phyloP scores from a whole-genome alignment of 2,888 invertebrate species.

The Nipponacmea schrenckii region DNA sequence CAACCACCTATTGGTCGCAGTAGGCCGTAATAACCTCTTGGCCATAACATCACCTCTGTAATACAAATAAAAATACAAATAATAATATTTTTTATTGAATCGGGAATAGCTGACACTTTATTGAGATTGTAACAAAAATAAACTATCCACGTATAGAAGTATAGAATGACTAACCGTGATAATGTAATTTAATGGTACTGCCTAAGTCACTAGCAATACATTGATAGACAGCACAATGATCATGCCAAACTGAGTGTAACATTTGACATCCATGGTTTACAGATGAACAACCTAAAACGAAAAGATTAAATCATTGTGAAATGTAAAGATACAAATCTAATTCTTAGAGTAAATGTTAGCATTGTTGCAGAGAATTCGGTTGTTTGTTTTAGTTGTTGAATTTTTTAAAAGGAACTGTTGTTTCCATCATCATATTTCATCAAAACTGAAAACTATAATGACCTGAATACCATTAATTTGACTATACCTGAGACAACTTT shows the following conservation, averaged over 20 bases:
- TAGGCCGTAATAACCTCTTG: constrained; percentile 41
- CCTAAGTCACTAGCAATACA: constrained; percentile 1
- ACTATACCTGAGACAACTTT: constrained; percentile 14
- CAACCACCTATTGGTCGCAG: constrained; percentile 41
- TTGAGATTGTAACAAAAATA: neutral
- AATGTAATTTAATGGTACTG: constrained; percentile 1
- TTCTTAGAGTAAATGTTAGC: too few species aligned
- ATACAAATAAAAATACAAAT: neutral
- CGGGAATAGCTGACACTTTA: neutral
- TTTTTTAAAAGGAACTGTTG: too few species aligned
- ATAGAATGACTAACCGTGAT: constrained; percentile 8
- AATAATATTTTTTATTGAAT: neutral
- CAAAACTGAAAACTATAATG: too few species aligned
- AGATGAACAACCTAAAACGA: too few species aligned
- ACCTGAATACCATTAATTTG: too few species aligned
- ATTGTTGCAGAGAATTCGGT: too few species aligned
- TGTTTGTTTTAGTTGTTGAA: too few species aligned
- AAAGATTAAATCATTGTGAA: too few species aligned
- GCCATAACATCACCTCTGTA: constrained; percentile 47
- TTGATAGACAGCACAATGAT: constrained; percentile 19
- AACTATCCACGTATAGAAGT: too few species aligned
- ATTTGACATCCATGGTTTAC: constrained; percentile 11
- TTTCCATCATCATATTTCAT: too few species aligned
- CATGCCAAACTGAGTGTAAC: constrained; percentile 21
- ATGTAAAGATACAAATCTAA: too few species aligned